Percentiles rank a stretch among this genome's conserved stretches.
Conservation (phyloP, 1,140 invertebrate genomes). For the Oreohelix idahoensis region DNA sequence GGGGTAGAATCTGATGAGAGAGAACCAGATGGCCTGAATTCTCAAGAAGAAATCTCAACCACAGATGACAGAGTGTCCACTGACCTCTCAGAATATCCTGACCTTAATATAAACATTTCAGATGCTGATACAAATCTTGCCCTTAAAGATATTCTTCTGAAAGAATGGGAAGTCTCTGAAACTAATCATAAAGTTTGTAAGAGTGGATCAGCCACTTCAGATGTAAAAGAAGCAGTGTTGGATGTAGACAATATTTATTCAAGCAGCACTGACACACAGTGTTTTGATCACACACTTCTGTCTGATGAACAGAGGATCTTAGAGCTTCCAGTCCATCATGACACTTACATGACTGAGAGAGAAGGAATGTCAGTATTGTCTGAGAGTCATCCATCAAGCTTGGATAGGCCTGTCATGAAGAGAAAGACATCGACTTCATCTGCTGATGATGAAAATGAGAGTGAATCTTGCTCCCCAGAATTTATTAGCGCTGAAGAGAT, state of each 20-base stretch:
- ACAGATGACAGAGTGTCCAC: not conserved
- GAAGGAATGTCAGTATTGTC: too few relatives aligned
- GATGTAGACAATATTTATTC: not conserved
- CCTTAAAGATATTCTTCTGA: not conserved
- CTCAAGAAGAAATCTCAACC: not conserved
- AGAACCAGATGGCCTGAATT: not conserved
- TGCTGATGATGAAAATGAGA: not conserved
- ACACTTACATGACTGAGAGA: too few relatives aligned
- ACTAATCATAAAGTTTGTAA: not conserved
- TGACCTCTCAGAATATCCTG: slow-evolving; percentile 30
- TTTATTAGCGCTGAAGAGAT: not conserved
- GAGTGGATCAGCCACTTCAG: not conserved
- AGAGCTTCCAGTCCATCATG: too few relatives aligned
- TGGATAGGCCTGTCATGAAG: not conserved
- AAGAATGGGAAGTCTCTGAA: not conserved
- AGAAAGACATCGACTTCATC: not conserved
- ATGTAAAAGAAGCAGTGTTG: not conserved
- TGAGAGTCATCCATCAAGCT: too few relatives aligned
- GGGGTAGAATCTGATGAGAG: not conserved
- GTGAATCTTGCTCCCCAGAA: not conserved
- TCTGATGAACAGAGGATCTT: too few relatives aligned
- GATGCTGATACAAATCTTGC: not conserved
- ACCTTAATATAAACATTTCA: not conserved
- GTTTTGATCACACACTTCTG: too few relatives aligned
- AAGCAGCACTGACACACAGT: too few relatives aligned